Conservation (phyloP, 2,113 vertebrate genomes). For the Aix galericulata region DNA sequence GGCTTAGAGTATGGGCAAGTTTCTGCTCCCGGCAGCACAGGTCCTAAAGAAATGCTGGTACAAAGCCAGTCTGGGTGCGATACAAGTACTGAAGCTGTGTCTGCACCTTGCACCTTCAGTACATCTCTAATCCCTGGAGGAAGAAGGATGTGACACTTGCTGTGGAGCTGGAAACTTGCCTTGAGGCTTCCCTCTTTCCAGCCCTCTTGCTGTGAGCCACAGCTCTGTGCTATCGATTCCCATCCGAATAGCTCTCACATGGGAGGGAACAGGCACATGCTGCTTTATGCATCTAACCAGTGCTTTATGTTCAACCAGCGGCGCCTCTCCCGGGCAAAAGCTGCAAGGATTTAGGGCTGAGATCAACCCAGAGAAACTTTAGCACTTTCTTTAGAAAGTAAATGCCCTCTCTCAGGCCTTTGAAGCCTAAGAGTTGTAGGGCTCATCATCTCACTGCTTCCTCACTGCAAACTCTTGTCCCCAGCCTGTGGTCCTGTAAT, state of each 20-base stretch:
- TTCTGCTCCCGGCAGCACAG: neutral
- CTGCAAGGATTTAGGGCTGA: neutral
- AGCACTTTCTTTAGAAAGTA: neutral
- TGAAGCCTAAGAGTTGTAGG: neutral
- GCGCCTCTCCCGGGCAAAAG: neutral
- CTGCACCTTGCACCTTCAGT: neutral
- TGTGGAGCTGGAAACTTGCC: neutral
- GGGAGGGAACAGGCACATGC: neutral
- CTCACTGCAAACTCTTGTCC: neutral
- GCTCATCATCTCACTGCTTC: neutral
- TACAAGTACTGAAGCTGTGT: neutral
- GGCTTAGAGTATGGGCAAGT: fast-evolving
- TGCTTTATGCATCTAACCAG: neutral
- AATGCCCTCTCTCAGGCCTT: neutral
- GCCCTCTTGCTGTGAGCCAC: neutral
- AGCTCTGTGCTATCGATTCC: neutral
- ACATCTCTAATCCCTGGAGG: neutral
- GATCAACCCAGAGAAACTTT: neutral
- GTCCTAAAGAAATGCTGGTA: neutral
- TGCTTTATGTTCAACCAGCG: neutral
- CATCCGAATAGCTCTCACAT: neutral
- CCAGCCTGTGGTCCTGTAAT: neutral
- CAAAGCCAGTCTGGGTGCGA: neutral
- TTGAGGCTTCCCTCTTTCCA: neutral
- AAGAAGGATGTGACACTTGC: neutral